Evolutionary conservation across 1,140 invertebrate species (phyloP).

Genomic region (Trichoplusia ni): DNA sequence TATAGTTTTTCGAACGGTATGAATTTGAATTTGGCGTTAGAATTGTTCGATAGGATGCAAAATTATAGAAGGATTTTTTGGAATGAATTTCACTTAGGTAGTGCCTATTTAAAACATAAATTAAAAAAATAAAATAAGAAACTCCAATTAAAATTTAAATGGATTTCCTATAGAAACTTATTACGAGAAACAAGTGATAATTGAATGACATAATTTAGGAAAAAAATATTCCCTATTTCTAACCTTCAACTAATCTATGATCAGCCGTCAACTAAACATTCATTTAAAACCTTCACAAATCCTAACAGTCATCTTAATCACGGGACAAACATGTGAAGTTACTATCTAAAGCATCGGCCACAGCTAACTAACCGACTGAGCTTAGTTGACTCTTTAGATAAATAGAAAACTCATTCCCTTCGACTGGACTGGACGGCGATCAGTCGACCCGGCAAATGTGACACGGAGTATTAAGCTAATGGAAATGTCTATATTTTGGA

Average conservation of each 20-base stretch:
- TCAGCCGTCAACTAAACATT: too few relatives aligned
- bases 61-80: too few relatives aligned
- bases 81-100: too few relatives aligned
- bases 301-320: constrained; percentile 8
- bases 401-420: constrained; percentile 44
- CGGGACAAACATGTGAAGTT: constrained; percentile 3
- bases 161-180: too few relatives aligned
- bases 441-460: constrained; percentile 40
- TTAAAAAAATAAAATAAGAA: too few relatives aligned
- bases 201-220: too few relatives aligned
- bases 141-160: too few relatives aligned
- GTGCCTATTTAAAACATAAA: too few relatives aligned
- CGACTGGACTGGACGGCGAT: constrained; percentile 24
- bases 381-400: constrained; percentile 42
- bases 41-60: too few relatives aligned
- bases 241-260: too few relatives aligned
- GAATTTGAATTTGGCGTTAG: not conserved
- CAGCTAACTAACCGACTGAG: constrained; percentile 34
- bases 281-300: not conserved
- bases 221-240: too few relatives aligned
- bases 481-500: constrained; percentile 6
- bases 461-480: constrained; percentile 6
- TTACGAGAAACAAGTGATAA: too few relatives aligned
- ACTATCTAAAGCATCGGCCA: constrained; percentile 26
- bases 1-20: not conserved